Conservation (phyloP, 2,797 vertebrate species). For the Periparus ater region DNA sequence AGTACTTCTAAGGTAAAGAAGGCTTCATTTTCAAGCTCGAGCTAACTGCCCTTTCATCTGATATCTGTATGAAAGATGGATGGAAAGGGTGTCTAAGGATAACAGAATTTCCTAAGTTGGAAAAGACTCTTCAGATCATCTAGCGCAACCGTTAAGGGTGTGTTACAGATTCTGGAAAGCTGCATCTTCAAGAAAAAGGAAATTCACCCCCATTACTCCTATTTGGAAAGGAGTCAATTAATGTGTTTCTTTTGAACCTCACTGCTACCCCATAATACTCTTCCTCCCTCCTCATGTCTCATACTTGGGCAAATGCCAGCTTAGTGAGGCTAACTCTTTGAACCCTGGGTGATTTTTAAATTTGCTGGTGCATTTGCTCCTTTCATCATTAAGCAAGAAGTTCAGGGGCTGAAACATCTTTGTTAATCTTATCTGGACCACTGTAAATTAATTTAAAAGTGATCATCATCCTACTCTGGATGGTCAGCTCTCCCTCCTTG, state of each 20-base stretch:
- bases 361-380: neutral
- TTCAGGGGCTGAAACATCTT: neutral
- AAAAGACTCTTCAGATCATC: neutral
- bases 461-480: neutral
- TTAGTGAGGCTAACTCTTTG: accelerated
- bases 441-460: neutral
- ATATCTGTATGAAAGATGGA: neutral
- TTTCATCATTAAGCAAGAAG: neutral
- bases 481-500: neutral
- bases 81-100: neutral
- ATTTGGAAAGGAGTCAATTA: neutral
- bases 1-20: conserved; percentile 4
- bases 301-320: neutral
- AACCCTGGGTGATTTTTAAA: neutral
- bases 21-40: neutral
- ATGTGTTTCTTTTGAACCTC: neutral
- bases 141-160: accelerated
- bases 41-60: neutral
- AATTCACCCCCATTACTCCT: neutral
- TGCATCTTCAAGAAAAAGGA: neutral
- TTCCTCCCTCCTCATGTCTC: neutral
- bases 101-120: neutral
- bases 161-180: neutral
- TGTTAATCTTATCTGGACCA: neutral
- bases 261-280: neutral